These are phyloP conservation scores for Pollenia amentaria DNA, from an alignment of 2,888 invertebrate species.

Conservation along the genomic window DNA sequence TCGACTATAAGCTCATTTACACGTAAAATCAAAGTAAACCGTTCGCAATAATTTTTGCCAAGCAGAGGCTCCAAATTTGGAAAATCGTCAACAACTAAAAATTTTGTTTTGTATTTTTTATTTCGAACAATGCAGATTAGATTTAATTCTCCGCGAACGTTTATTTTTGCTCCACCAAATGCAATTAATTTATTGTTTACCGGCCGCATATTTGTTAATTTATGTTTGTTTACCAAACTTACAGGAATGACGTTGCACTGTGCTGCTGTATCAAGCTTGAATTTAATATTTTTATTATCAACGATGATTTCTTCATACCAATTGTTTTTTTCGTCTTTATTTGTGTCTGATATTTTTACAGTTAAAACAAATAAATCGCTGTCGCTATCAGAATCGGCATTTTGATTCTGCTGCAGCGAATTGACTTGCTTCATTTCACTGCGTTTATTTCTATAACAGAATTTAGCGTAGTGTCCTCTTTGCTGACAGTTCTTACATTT, in stretches of 20 bases:
- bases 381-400: slow-evolving; percentile 53
- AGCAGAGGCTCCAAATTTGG: slow-evolving; percentile 22
- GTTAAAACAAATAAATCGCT: slow-evolving; percentile 69
- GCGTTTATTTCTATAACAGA: slow-evolving; percentile 50
- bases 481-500: slow-evolving; percentile 65
- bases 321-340: slow-evolving; percentile 63
- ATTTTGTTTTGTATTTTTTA: slow-evolving; percentile 6
- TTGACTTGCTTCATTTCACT: slow-evolving; percentile 54
- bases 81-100: slow-evolving; percentile 27
- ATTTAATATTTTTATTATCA: slow-evolving; percentile 66
- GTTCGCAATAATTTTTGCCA: slow-evolving; percentile 17
- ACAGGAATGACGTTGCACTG: slow-evolving; percentile 67
- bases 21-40: slow-evolving; percentile 49
- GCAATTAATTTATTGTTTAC: slow-evolving; percentile 6
- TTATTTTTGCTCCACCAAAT: slow-evolving; percentile 12
- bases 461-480: slow-evolving; percentile 55
- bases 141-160: not conserved
- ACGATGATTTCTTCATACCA: slow-evolving; percentile 68
- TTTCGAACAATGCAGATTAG: not conserved
- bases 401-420: slow-evolving; percentile 53
- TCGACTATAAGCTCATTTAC: slow-evolving; percentile 43
- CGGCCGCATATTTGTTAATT: slow-evolving; percentile 15
- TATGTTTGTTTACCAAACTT: slow-evolving; percentile 49
- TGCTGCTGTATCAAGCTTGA: slow-evolving; percentile 70
- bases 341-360: slow-evolving; percentile 58